A percentile compares a stretch with the other conserved stretches of the same genome.
Conservation (phyloP, 2,797 vertebrate species). For the Girardinus metallicus region DNA sequence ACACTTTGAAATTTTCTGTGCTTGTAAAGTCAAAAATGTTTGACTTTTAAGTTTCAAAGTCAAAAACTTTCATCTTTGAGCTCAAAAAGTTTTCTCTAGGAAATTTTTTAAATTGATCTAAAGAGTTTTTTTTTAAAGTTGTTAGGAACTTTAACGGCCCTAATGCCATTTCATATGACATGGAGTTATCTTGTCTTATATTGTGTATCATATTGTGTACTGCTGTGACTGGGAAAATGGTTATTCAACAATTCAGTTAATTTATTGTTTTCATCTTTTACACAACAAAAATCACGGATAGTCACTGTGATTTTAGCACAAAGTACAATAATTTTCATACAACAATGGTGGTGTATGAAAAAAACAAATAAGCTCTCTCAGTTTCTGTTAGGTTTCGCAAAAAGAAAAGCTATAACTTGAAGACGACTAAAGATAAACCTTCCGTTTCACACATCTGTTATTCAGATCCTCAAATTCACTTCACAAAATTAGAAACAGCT, state of each 20-base stretch:
- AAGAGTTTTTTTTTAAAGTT: too few relatives aligned
- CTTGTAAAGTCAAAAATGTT: too few relatives aligned
- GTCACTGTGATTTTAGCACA: background rate
- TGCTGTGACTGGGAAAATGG: background rate
- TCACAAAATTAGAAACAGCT: background rate
- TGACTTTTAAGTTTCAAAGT: too few relatives aligned
- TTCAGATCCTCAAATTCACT: conserved; percentile 15
- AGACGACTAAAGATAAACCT: conserved; percentile 7
- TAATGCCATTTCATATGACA: too few relatives aligned
- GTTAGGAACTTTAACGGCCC: too few relatives aligned
- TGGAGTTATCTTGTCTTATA: too few relatives aligned
- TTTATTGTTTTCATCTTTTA: background rate
- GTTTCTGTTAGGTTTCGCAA: background rate
- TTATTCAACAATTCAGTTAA: background rate
- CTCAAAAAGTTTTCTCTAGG: too few relatives aligned
- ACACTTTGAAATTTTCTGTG: too few relatives aligned
- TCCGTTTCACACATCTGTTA: background rate
- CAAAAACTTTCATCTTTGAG: too few relatives aligned
- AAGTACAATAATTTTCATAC: background rate
- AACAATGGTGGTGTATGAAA: background rate
- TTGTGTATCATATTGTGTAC: background rate
- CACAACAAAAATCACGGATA: too few relatives aligned
- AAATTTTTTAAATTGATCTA: too few relatives aligned
- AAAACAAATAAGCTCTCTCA: background rate
- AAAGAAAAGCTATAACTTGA: conserved; percentile 12